These are phyloP conservation scores for Drosophila formosana DNA, from an alignment of 2,888 invertebrate species.

Conservation along the genomic window DNA sequence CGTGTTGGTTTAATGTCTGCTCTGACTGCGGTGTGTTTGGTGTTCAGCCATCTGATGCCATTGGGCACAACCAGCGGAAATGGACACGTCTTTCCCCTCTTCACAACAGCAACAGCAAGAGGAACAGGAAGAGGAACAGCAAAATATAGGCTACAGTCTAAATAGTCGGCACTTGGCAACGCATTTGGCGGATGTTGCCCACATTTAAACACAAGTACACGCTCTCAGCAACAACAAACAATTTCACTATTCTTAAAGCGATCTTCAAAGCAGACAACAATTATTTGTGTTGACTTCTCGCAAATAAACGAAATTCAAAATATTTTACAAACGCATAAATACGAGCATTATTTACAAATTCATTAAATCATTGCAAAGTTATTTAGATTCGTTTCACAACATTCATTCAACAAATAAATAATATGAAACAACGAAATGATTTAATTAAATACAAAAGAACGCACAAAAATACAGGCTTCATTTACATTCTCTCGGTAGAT, in stretches of 20 bases:
- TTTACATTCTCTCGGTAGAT: too few relatives aligned
- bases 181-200: neutral
- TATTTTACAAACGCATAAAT: too few relatives aligned
- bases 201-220: neutral
- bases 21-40: slow-evolving; percentile 22
- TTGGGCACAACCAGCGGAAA: slow-evolving; percentile 33
- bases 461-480: too few relatives aligned
- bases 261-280: neutral
- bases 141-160: slow-evolving; percentile 25
- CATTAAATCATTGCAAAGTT: too few relatives aligned
- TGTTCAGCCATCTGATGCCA: slow-evolving; percentile 56
- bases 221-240: neutral
- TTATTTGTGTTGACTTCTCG: too few relatives aligned
- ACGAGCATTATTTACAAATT: too few relatives aligned
- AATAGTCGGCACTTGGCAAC: slow-evolving; percentile 6
- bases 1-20: slow-evolving; percentile 33
- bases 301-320: neutral
- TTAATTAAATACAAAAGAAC: too few relatives aligned
- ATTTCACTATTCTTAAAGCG: neutral
- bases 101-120: slow-evolving; percentile 17
- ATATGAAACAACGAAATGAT: too few relatives aligned
- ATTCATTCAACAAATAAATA: too few relatives aligned
- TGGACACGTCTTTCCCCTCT: slow-evolving; percentile 44
- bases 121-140: slow-evolving; percentile 16
- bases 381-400: too few relatives aligned